Evolutionary conservation across 2,888 invertebrate genomes (phyloP).

Genomic region (Synanthedon myopaeformis): DNA sequence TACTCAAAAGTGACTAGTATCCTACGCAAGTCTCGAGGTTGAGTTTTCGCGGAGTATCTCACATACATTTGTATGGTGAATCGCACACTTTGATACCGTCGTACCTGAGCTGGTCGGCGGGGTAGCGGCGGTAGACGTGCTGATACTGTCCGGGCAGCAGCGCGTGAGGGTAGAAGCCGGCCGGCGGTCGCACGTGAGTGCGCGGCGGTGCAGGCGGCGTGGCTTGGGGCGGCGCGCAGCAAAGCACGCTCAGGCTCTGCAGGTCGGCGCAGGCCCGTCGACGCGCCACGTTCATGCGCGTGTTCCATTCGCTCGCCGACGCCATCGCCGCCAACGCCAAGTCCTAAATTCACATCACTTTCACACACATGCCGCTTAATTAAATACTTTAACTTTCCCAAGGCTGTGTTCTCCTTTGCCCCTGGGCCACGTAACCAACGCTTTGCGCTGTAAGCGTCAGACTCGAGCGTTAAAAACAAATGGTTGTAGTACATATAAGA

Average conservation of each 20-base stretch:
- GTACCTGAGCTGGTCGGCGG: slow-evolving; percentile 79
- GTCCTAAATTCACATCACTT: slow-evolving; percentile 51
- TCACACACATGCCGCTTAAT: no score
- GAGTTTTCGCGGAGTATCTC: no score
- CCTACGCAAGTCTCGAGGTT: no score
- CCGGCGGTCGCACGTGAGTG: slow-evolving; percentile 52
- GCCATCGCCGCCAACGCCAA: slow-evolving; percentile 85
- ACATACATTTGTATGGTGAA: no score
- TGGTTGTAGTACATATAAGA: no score
- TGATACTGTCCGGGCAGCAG: slow-evolving; percentile 97
- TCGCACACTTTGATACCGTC: not conserved
- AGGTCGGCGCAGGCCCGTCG: slow-evolving; percentile 89
- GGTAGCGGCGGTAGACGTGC: slow-evolving; percentile 84
- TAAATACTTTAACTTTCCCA: no score
- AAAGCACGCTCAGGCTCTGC: slow-evolving; percentile 89
- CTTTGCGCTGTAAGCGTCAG: no score
- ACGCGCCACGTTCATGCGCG: slow-evolving; percentile 82
- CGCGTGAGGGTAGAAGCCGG: slow-evolving; percentile 87
- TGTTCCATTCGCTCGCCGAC: slow-evolving; percentile 91
- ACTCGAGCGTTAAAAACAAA: no score
- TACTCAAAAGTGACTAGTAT: no score
- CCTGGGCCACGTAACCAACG: no score
- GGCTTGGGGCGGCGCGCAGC: slow-evolving; percentile 22
- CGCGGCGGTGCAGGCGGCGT: slow-evolving; percentile 15
- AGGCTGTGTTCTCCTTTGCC: no score